Evolutionary conservation across 2,888 invertebrate genomes (phyloP), one percentile per base, ranked within the genome.

Genomic region (Aleiodes testaceus): DNA sequence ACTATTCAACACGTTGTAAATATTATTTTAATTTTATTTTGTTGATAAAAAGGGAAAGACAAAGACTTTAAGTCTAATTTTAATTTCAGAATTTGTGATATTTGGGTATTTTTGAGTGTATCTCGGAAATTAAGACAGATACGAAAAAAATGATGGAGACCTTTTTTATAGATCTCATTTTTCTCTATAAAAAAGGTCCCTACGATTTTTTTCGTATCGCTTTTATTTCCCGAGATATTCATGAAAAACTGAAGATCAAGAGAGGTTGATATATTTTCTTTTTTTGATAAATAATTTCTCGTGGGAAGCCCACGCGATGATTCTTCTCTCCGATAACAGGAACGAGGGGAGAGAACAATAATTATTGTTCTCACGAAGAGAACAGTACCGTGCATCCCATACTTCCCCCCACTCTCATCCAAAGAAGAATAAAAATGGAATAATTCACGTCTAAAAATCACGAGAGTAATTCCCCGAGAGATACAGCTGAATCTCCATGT

Each of bases 351-450:
- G 66, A 72, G 75, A 75, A 74, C 73, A 75, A 75, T 75, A 75
- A 75, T 75, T 75, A 75, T 75, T 75, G 75, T 74, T 75, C 75
- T 65, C 72, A 68, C 74, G 71, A 45, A 66, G 49, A 52, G 49
- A 52, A 64, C 53, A 63, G 55, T 72, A 70, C 55, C 47, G 59
- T n/a, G 61, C 55, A 30, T 4, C 53, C 18, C 20, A 53, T 20
- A 53, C 53, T 12, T 44, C 6, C 44, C 16, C 18, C 45, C 45
- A 18, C 20, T 14, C 63, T 42, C 5, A 20, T 22, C 45, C 45
- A 68, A 52, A 70, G 72, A 74, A 71, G 72, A 36, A 36, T 72
- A 75, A 71, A 73, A 26, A 26, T 26, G 3, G 3, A 26, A 26
- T 26, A 26, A 72, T 73, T 69, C 71, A 69, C 70, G 67, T 71